A percentile compares a stretch with the other conserved stretches of the same genome.
These are phyloP conservation scores for Syngnathus scovelli DNA, from an alignment of 2,113 vertebrate genomes.

Conservation along the genomic window DNA sequence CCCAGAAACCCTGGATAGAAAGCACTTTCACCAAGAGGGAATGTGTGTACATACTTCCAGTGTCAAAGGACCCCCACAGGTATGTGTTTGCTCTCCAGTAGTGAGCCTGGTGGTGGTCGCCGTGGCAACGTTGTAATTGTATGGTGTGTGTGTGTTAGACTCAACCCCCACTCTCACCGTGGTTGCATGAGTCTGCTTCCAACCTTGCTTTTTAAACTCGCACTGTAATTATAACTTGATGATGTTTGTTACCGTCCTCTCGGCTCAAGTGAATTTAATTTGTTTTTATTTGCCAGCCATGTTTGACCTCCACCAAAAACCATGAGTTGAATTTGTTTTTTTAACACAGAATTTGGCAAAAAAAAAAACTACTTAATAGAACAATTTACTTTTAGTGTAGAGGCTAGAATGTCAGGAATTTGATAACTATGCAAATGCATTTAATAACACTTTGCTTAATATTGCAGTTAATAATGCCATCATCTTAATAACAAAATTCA, in stretches of 20 bases:
- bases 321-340: background rate
- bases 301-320: background rate
- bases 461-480: background rate
- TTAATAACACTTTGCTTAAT: background rate
- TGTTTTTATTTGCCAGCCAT: background rate
- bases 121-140: constrained; percentile 55
- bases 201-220: constrained; percentile 30
- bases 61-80: constrained; percentile 99
- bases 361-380: background rate
- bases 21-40: constrained; percentile 98
- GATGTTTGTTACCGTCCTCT: background rate
- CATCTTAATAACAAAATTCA: background rate
- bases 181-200: constrained; percentile 42
- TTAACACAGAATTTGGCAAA: background rate
- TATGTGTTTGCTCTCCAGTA: constrained; percentile 58
- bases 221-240: constrained; percentile 43
- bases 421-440: background rate
- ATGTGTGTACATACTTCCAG: constrained; percentile 98
- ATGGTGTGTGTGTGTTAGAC: constrained; percentile 38
- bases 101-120: constrained; percentile 27
- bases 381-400: background rate
- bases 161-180: constrained; percentile 50
- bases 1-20: constrained; percentile 99
- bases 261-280: background rate
- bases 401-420: no score